Percentiles rank a stretch among this genome's conserved stretches.
These are phyloP conservation scores for Astreopora myriophthalma DNA, from an alignment of 64 coral and sea anemone species.

Conservation along the genomic window DNA sequence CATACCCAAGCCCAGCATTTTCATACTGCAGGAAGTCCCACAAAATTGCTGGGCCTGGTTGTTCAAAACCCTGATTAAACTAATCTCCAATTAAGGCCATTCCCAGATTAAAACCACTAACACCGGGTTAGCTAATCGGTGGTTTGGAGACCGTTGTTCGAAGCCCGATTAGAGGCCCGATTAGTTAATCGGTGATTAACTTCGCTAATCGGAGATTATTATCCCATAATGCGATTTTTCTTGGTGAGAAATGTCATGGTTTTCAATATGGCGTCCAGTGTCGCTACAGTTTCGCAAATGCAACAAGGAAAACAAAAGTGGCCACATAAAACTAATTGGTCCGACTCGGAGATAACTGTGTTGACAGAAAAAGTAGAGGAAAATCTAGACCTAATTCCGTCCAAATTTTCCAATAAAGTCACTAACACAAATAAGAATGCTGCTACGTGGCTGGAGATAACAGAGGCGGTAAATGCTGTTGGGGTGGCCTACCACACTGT, in stretches of 20 bases:
- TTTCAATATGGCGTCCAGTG: neutral
- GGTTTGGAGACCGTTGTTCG: neutral
- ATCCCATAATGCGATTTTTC: neutral
- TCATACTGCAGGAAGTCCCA: neutral
- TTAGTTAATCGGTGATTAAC: neutral
- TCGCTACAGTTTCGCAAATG: neutral
- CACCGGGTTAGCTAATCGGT: neutral
- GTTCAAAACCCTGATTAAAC: slow-evolving; percentile 46
- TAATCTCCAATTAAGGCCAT: slow-evolving; percentile 11
- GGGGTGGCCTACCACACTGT: no score
- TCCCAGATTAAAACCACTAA: slow-evolving; percentile 11
- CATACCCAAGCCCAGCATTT: neutral
- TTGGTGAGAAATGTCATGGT: neutral
- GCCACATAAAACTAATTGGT: no score
- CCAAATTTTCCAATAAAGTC: no score
- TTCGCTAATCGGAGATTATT: neutral
- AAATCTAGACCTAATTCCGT: no score
- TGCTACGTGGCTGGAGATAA: no score
- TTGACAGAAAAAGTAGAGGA: no score
- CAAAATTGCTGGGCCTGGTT: neutral
- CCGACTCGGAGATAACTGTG: no score
- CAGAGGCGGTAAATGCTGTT: no score
- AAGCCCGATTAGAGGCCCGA: neutral
- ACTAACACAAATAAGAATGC: no score
- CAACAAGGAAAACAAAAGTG: neutral